Conservation (phyloP, 2,797 vertebrate genomes). For the Varecia variegata region DNA sequence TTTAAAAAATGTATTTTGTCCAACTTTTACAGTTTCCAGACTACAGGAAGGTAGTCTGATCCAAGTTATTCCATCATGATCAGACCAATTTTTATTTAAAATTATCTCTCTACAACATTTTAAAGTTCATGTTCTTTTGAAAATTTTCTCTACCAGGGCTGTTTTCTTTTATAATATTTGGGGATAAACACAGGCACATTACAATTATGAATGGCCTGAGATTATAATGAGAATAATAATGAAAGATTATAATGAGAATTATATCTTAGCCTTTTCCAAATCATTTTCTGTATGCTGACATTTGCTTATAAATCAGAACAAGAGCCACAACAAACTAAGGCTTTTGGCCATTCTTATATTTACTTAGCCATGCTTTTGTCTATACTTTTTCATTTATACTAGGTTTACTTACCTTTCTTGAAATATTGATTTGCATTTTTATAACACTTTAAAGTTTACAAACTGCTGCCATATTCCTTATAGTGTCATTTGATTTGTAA, state of each 20-base stretch:
- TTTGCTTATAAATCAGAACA: constrained; percentile 33
- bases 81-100: constrained; percentile 9
- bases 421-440: constrained; percentile 13
- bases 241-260: background rate
- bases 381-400: background rate
- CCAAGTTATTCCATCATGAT: background rate
- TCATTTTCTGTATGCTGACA: background rate
- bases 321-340: background rate
- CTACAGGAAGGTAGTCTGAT: background rate
- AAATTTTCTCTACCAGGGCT: background rate
- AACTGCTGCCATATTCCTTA: background rate
- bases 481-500: background rate
- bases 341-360: constrained; percentile 2
- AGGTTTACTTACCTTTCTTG: background rate
- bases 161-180: constrained; percentile 9
- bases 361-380: background rate
- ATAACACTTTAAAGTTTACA: background rate
- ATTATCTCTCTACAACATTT: background rate
- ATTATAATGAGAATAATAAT: background rate
- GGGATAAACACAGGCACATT: background rate
- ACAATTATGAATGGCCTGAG: background rate
- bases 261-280: background rate
- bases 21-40: background rate
- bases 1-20: background rate
- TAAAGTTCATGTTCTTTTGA: background rate